These are phyloP conservation scores for Poecilia wingei DNA, from an alignment of 2,797 vertebrate genomes.

Conservation along the genomic window DNA sequence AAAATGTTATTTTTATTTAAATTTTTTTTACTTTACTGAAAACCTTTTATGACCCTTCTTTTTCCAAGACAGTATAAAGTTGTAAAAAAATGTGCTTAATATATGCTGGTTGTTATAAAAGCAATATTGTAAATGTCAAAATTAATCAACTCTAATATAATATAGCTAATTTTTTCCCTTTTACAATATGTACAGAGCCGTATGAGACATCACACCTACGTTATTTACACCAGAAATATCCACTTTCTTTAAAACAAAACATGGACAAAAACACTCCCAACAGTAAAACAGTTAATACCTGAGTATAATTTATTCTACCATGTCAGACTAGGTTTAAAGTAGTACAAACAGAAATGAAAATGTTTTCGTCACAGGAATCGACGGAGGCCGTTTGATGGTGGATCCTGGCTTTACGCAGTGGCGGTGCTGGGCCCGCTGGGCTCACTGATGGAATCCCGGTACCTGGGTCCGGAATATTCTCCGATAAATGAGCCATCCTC, in stretches of 20 bases:
- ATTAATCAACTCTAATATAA: constrained; percentile 36
- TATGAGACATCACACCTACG: constrained; percentile 10
- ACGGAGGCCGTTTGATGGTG: constrained; percentile 19
- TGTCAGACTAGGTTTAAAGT: constrained; percentile 29
- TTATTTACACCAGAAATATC: neutral
- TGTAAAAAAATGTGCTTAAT: constrained; percentile 2
- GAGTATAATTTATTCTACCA: constrained; percentile 29
- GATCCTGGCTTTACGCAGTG: constrained; percentile 44
- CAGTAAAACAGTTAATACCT: constrained; percentile 29
- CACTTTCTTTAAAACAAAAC: constrained; percentile 2
- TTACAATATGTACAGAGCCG: constrained; percentile 55
- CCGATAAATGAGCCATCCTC: constrained; percentile 98
- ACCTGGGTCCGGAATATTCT: constrained; percentile 84
- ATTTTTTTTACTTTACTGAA: constrained; percentile 1
- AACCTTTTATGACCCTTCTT: neutral
- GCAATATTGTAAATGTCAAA: constrained; percentile 44
- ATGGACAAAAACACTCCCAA: constrained; percentile 8
- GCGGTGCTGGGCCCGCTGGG: constrained; percentile 52
- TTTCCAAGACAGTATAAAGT: constrained; percentile 22
- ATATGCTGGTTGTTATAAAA: constrained; percentile 47
- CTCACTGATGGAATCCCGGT: constrained; percentile 77
- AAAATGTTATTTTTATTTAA: neutral
- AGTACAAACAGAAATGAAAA: constrained; percentile 32
- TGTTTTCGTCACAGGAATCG: constrained; percentile 36
- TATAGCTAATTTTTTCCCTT: constrained; percentile 40